Evolutionary conservation across 2,113 vertebrate species (phyloP).

Genomic region (Puffinus mauretanicus): DNA sequence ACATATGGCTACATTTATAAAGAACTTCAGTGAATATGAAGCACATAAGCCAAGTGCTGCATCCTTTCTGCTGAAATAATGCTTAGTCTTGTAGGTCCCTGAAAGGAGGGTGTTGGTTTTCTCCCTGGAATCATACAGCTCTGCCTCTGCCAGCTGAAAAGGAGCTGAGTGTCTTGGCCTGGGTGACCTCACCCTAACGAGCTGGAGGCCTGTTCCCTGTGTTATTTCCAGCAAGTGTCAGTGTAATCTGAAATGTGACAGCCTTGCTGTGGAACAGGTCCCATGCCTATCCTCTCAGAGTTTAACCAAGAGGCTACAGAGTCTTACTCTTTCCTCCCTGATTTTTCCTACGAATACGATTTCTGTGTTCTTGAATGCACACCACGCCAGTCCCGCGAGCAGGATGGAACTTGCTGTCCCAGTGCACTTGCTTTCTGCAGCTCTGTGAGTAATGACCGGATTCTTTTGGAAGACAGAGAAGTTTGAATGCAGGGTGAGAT

Average conservation of each 20-base stretch:
- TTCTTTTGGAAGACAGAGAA: background rate
- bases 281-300: background rate
- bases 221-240: background rate
- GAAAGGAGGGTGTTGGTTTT: background rate
- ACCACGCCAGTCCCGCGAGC: background rate
- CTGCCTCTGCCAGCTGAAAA: background rate
- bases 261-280: background rate
- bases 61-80: background rate
- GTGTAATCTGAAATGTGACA: background rate
- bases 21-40: background rate
- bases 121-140: background rate
- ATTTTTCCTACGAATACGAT: background rate
- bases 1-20: background rate
- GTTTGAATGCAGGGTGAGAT: background rate
- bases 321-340: background rate
- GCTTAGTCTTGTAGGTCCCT: background rate
- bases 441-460: accelerated
- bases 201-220: background rate
- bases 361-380: background rate
- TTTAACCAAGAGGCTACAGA: background rate
- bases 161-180: background rate
- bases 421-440: background rate
- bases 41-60: background rate
- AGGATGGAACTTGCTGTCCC: background rate
- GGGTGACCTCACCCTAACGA: background rate